A percentile compares a stretch with the other conserved stretches of the same genome.
Evolutionary conservation across 2,888 invertebrate genomes (phyloP).

Genomic region (Saturnia japonica): DNA sequence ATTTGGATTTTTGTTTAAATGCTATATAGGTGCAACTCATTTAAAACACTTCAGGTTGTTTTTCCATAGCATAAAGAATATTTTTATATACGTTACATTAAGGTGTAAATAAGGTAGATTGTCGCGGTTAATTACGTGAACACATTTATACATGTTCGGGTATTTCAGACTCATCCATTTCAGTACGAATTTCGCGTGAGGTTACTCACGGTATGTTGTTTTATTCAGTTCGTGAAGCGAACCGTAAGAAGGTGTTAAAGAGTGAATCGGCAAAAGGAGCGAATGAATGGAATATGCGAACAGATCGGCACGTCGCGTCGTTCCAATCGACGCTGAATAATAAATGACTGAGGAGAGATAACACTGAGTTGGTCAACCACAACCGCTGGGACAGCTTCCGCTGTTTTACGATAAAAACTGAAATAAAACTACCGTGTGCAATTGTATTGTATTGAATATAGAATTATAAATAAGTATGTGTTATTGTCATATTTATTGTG

Average conservation of each 20-base stretch:
- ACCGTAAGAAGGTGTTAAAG: conserved; percentile 77
- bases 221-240: conserved; percentile 74
- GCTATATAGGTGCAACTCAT: too few species aligned
- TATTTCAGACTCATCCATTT: conserved; percentile 44
- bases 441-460: neutral
- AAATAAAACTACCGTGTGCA: neutral
- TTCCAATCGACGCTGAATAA: conserved; percentile 59
- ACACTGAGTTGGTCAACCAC: conserved; percentile 40
- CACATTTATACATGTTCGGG: conserved; percentile 17
- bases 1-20: neutral
- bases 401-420: conserved; percentile 21
- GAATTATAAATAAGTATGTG: too few species aligned
- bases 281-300: conserved; percentile 73
- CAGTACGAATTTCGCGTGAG: conserved; percentile 60
- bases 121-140: neutral
- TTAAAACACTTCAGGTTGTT: neutral
- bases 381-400: conserved; percentile 26
- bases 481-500: too few species aligned
- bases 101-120: neutral
- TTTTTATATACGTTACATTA: neutral
- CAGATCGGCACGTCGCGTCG: conserved; percentile 54
- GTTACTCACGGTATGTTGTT: conserved; percentile 59
- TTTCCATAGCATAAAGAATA: neutral
- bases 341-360: conserved; percentile 56
- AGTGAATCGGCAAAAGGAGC: conserved; percentile 73